Evolutionary conservation across 2,888 invertebrate species (phyloP).

Genomic region (Phrixothrix hirtus): DNA sequence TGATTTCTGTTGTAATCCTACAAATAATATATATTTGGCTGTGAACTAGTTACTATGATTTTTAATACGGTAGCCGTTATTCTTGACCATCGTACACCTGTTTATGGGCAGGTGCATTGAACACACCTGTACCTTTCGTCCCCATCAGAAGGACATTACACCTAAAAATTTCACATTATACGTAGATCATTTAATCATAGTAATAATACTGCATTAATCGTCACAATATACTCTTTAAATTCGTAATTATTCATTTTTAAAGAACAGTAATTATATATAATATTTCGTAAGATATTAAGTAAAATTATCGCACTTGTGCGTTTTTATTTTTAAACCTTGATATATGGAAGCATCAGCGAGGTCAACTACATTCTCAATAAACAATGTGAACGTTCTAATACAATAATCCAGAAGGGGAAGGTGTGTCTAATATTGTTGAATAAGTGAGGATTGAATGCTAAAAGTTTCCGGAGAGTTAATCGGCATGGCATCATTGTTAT

Average conservation of each 20-base stretch:
- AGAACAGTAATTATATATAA: no score
- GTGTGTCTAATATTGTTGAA: conserved; percentile 16
- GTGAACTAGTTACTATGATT: no score
- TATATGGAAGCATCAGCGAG: conserved; percentile 26
- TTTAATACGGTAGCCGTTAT: neutral
- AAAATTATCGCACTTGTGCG: conserved; percentile 14
- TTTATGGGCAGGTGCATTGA: conserved; percentile 18
- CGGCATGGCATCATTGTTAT: neutral
- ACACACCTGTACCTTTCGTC: conserved; percentile 17
- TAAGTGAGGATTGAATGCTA: neutral
- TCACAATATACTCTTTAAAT: no score
- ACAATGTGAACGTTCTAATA: conserved; percentile 31
- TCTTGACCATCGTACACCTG: conserved; percentile 5
- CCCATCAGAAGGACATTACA: conserved; percentile 6
- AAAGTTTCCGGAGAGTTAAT: neutral
- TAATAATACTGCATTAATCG: no score
- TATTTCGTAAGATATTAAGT: no score
- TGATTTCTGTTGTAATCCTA: no score
- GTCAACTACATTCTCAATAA: conserved; percentile 31
- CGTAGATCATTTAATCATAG: no score
- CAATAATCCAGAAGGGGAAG: conserved; percentile 23
- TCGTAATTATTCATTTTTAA: neutral
- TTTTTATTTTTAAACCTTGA: conserved; percentile 20
- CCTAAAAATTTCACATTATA: no score
- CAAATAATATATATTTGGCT: no score